Percentiles rank a stretch among this genome's conserved stretches.
These are phyloP conservation scores for Takifugu rubripes DNA, from an alignment of 2,797 vertebrate genomes.

Conservation along the genomic window DNA sequence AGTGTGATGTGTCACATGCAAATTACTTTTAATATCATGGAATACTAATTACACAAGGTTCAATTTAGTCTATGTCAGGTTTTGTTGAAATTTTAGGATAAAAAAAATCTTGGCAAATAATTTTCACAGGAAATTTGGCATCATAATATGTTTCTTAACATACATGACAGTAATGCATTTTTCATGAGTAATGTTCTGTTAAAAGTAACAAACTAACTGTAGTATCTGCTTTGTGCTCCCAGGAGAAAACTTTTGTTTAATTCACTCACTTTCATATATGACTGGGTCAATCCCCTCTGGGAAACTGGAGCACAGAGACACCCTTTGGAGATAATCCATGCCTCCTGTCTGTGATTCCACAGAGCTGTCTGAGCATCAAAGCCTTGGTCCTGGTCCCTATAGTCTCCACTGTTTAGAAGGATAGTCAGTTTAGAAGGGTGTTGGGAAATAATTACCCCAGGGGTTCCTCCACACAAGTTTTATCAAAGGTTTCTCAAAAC, in stretches of 20 bases:
- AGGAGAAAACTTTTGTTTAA: slow-evolving; percentile 66
- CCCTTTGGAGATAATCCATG: slow-evolving; percentile 64
- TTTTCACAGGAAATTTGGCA: too few species aligned
- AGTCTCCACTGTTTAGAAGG: slow-evolving; percentile 55
- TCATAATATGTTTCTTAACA: too few species aligned
- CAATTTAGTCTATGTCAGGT: too few species aligned
- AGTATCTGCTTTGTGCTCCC: slow-evolving; percentile 45
- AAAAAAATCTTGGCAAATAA: too few species aligned
- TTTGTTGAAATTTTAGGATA: too few species aligned
- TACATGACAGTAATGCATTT: slow-evolving; percentile 46
- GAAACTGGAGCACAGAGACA: slow-evolving; percentile 62
- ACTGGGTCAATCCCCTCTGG: slow-evolving; percentile 63
- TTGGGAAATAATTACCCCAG: slow-evolving; percentile 63
- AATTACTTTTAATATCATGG: too few species aligned
- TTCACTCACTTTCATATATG: slow-evolving; percentile 68
- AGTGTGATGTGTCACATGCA: too few species aligned
- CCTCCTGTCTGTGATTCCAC: slow-evolving; percentile 66
- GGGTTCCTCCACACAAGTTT: slow-evolving; percentile 61
- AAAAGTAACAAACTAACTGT: slow-evolving; percentile 44
- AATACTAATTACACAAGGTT: too few species aligned
- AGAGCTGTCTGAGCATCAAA: slow-evolving; percentile 75
- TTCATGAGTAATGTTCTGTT: slow-evolving; percentile 45
- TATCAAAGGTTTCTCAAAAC: slow-evolving; percentile 43
- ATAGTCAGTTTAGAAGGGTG: slow-evolving; percentile 47
- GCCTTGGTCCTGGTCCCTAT: slow-evolving; percentile 58